Evolutionary conservation across 1,140 invertebrate genomes (phyloP).

Genomic region (Leptoteleia sp.): DNA sequence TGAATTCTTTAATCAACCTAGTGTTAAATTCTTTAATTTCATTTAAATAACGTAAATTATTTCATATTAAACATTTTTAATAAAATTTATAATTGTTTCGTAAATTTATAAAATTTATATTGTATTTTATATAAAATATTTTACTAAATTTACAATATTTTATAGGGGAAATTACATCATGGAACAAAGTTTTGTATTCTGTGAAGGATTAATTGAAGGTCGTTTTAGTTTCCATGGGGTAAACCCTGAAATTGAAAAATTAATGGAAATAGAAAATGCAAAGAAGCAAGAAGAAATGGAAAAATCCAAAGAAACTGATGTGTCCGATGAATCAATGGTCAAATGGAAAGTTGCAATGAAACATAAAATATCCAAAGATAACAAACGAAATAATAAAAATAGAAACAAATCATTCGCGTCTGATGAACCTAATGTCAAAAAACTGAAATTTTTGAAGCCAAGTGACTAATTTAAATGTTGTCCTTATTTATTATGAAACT

Average conservation of each 20-base stretch:
- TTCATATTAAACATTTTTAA: too few species aligned
- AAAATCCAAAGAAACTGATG: conserved; percentile 83
- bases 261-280: conserved; percentile 83
- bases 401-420: conserved; percentile 57
- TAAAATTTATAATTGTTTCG: too few species aligned
- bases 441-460: conserved; percentile 61
- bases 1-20: too few species aligned
- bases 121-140: background rate
- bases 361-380: conserved; percentile 77
- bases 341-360: conserved; percentile 77
- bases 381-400: conserved; percentile 64
- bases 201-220: conserved; percentile 89
- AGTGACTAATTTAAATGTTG: conserved; percentile 9
- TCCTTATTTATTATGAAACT: conserved; percentile 4
- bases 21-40: conserved; percentile 3
- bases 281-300: conserved; percentile 73
- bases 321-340: conserved; percentile 87
- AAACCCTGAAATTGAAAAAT: conserved; percentile 92
- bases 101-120: too few species aligned
- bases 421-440: conserved; percentile 69
- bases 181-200: conserved; percentile 88
- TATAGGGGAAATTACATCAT: conserved; percentile 86
- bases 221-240: conserved; percentile 92
- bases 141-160: conserved; percentile 11
- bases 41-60: too few species aligned